Conservation (phyloP, 2,888 invertebrate genomes). For the Tigriopus californicus region DNA sequence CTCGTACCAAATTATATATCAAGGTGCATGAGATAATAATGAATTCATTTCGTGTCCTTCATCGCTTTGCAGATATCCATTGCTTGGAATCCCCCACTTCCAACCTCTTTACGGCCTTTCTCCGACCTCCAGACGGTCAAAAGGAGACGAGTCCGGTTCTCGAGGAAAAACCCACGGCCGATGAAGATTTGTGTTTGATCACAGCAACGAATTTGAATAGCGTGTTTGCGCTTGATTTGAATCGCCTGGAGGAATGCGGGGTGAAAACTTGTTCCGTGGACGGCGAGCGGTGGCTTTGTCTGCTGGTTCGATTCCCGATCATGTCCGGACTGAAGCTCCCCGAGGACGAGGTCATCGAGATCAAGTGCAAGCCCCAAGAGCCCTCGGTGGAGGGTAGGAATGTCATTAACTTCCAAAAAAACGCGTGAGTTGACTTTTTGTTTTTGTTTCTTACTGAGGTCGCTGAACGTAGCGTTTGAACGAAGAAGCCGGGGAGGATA, state of each 20-base stretch:
- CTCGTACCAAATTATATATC: too few species aligned
- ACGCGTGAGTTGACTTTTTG: conserved; percentile 20
- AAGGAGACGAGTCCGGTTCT: conserved; percentile 18
- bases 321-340: conserved; percentile 23
- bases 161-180: conserved; percentile 10
- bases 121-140: conserved; percentile 20
- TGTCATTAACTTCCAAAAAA: conserved; percentile 21
- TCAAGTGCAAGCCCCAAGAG: conserved; percentile 24
- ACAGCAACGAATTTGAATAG: conserved; percentile 2
- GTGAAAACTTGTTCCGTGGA: conserved; percentile 17
- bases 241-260: conserved; percentile 18
- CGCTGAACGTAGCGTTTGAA: background rate
- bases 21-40: background rate
- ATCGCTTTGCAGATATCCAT: conserved; percentile 20
- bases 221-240: conserved; percentile 16
- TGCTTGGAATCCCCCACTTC: conserved; percentile 19
- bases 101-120: conserved; percentile 20
- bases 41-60: background rate
- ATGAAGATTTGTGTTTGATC: conserved; percentile 17
- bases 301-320: conserved; percentile 23
- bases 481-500: background rate
- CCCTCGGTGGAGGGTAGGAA: conserved; percentile 21
- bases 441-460: conserved; percentile 18
- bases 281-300: conserved; percentile 22
- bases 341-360: conserved; percentile 24